Evolutionary conservation across 2,797 vertebrate genomes (phyloP), one percentile per base, ranked within the genome.

Genomic region (Naso thynnoides): DNA sequence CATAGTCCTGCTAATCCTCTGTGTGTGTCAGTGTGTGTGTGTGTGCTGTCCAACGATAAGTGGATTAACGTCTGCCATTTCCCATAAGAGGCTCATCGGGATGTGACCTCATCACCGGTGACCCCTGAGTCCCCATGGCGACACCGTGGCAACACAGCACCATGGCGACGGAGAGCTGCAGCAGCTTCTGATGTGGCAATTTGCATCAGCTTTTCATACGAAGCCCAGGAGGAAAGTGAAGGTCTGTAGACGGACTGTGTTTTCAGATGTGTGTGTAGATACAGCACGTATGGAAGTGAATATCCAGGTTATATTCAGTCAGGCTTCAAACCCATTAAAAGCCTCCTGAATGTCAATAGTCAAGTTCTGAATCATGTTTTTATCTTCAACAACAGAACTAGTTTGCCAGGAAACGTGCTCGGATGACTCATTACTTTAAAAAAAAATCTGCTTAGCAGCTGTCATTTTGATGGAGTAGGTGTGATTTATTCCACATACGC

Each of bases 21-120:
- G 48, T 60, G 44, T 54, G 67, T 47, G 47, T 54, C 31, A 54
- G 55, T 33, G 27, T 56, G 62, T 27, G 39, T 26, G 47, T 62
- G 1, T 56, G 63, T 70, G 48, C 19, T n/a, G 73, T 74, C 70
- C 68, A 74, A 77, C 54, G 41, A 71, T 88, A 88, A 90, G 85
- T 90, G 83, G 88, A 92, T 89, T 89, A 90, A 56, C 64, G 69
- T 81, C 82, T 79, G 84, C 81, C 70, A 60, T 85, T 73, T 85
- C 86, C 76, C 72, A 62, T 81, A 84, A 88, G 87, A 85, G 82
- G 78, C 79, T 87, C 84, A 79, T 61, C 14, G 50, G 76, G 81
- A 88, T 53, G 77, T 83, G 85, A 89, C 90, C 90, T 88, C 89
- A 87, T 90, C 85, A 79, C 64, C 47, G 45, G 53, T 90, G 84